phyloP scores from a whole-genome alignment of 2,797 vertebrate genomes.

The Cynodonichthys magdalenae region DNA sequence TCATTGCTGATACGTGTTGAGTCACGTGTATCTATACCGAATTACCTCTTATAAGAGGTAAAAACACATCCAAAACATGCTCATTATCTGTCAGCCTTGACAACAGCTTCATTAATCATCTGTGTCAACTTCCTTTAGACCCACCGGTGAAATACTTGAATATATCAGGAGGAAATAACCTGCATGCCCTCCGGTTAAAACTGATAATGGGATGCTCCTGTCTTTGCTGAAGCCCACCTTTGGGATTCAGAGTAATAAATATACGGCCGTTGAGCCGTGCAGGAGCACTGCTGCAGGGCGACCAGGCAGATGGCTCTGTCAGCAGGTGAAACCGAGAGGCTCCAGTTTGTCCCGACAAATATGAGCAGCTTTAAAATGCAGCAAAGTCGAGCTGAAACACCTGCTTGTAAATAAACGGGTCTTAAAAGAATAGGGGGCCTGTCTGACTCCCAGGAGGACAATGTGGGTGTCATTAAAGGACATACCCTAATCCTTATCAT shows the following conservation, averaged over 20 bases:
- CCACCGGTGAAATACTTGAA: neutral
- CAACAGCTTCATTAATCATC: neutral
- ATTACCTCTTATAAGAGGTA: no score
- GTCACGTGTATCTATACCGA: no score
- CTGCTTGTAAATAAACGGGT: no score
- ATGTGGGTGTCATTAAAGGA: slow-evolving; percentile 61
- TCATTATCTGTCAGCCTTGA: neutral
- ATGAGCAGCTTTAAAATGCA: slow-evolving; percentile 3
- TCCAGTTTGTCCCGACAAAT: slow-evolving; percentile 11
- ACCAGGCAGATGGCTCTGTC: slow-evolving; percentile 14
- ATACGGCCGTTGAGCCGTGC: slow-evolving; percentile 18
- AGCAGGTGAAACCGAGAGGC: slow-evolving; percentile 17
- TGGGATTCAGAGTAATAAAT: slow-evolving; percentile 29
- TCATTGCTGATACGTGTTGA: no score
- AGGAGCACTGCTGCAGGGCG: slow-evolving; percentile 31
- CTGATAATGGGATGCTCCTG: slow-evolving; percentile 3
- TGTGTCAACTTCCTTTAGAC: neutral
- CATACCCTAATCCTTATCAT: slow-evolving; percentile 61
- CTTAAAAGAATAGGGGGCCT: slow-evolving; percentile 16
- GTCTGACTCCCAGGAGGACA: slow-evolving; percentile 38
- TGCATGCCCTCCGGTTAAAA: neutral
- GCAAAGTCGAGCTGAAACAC: no score
- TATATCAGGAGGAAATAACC: slow-evolving; percentile 1
- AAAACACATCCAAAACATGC: neutral
- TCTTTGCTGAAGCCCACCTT: slow-evolving; percentile 15